Evolutionary conservation across 2,797 vertebrate species (phyloP), one percentile per base, ranked within the genome.

Genomic region (Lagocephalus sceleratus): DNA sequence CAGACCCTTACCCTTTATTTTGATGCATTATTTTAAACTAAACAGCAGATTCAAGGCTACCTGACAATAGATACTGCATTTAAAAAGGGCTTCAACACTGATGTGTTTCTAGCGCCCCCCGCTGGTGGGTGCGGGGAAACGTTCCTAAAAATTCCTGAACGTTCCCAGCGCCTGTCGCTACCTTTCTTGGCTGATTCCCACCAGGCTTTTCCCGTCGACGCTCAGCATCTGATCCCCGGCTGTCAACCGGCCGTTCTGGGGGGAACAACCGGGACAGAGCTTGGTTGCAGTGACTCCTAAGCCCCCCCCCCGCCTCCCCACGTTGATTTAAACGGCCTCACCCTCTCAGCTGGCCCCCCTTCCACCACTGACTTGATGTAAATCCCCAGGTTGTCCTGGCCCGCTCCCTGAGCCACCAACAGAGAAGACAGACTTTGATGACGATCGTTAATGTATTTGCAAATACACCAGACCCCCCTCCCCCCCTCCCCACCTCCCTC

Each of bases 281-380:
- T 2, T 19, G 23, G 2, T 16, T 22, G n/a, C 60, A 40, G 5
- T 1, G 22, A 25, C 52, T 6, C 32, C 9, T 21, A 11, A 26
- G 5, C 46, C 32, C 9, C 2, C 26, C 7, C 21, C n/a, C n/a
- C 55, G 8, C 20, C 47, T 5, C 32, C 16, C 39, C 7, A 29
- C 17, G 20, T 35, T 2, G 39, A 42, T 20, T 14, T n/a, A 3
- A 54, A 2, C n/a, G 16, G 19, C 89, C 92, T 91, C 56, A 97
- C 95, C 92, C 91, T 89, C 45, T 96, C 93, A 20, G 95, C 95
- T 17, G 94, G 93, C 15, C 94, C 95, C 80, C 94, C 94, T 72
- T 85, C 92, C 54, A 98, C 94, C 15, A 98, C 88, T 15, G 95
- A 97, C 79, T 97, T 98, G 57, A 98, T 90, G 2, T 97, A 98